phyloP scores from a whole-genome alignment of 2,797 vertebrate species.

The Loriculus beryllinus region DNA sequence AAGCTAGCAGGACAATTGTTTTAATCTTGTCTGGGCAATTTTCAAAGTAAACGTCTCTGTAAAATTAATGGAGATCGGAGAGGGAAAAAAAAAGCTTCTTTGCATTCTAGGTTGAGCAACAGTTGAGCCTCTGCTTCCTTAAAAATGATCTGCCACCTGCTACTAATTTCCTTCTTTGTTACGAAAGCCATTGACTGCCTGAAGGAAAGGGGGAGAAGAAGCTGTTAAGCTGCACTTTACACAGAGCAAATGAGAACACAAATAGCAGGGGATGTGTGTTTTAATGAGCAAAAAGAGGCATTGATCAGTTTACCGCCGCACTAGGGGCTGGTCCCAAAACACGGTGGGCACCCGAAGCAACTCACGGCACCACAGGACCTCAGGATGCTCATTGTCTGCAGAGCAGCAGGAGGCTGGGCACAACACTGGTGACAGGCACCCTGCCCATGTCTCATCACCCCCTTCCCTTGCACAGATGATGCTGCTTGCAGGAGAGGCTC shows the following conservation, averaged over 20 bases:
- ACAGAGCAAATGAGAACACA: slow-evolving; percentile 46
- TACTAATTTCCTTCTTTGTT: slow-evolving; percentile 59
- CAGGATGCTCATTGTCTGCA: rapidly evolving
- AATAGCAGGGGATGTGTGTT: slow-evolving; percentile 54
- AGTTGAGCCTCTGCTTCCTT: slow-evolving; percentile 35
- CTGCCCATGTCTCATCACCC: not conserved
- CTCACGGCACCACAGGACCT: rapidly evolving
- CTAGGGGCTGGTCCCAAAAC: not conserved
- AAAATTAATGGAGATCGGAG: not conserved
- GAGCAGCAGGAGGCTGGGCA: not conserved
- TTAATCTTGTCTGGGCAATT: not conserved
- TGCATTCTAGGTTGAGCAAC: slow-evolving; percentile 32
- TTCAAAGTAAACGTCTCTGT: not conserved
- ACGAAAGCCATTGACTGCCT: slow-evolving; percentile 40
- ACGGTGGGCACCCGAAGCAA: not conserved
- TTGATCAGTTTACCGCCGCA: slow-evolving; percentile 35
- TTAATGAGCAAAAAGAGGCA: slow-evolving; percentile 49
- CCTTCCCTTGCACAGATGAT: not conserved
- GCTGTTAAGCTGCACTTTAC: slow-evolving; percentile 56
- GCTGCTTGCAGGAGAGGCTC: not conserved
- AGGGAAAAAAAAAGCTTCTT: not conserved
- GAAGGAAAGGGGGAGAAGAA: slow-evolving; percentile 44
- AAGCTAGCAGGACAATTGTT: not conserved
- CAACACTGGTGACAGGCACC: rapidly evolving
- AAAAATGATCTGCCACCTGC: slow-evolving; percentile 60